Evolutionary conservation across 2,888 invertebrate species (phyloP).

Genomic region (Eucera pruinosa): DNA sequence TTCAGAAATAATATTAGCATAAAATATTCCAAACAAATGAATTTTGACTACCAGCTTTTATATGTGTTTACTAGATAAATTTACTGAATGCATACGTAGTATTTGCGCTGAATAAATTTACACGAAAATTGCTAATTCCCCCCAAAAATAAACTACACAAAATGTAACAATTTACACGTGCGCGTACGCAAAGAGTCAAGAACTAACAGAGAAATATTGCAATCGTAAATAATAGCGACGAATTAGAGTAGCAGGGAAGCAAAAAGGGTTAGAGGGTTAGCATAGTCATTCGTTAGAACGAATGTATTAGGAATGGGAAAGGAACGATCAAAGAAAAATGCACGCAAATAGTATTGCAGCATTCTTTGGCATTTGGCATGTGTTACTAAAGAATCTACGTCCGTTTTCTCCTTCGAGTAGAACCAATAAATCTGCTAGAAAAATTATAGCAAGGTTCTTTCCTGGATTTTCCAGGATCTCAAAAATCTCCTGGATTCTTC

Average conservation of each 20-base stretch:
- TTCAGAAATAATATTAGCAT: too few relatives aligned
- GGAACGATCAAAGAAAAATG: conserved; percentile 7
- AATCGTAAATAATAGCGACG: background rate
- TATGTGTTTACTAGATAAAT: too few relatives aligned
- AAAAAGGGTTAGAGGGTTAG: background rate
- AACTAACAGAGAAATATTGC: too few relatives aligned
- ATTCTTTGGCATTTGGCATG: conserved; percentile 42
- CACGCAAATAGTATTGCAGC: conserved; percentile 25
- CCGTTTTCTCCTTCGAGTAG: conserved; percentile 11
- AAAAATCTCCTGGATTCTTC: too few relatives aligned
- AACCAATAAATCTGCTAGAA: too few relatives aligned
- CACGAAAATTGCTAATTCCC: background rate
- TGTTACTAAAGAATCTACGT: conserved; percentile 7
- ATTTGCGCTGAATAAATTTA: too few relatives aligned
- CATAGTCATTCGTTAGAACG: background rate
- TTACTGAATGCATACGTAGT: background rate
- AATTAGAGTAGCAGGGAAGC: conserved; percentile 15
- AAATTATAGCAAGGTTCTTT: too few relatives aligned
- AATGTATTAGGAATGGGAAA: conserved; percentile 1
- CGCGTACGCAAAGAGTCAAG: too few relatives aligned
- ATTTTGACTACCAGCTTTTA: too few relatives aligned
- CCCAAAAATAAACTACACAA: background rate
- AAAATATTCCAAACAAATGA: too few relatives aligned
- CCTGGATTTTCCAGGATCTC: too few relatives aligned
- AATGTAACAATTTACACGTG: background rate